phyloP scores from a whole-genome alignment of 2,797 vertebrate species.

The Mycteria americana region DNA sequence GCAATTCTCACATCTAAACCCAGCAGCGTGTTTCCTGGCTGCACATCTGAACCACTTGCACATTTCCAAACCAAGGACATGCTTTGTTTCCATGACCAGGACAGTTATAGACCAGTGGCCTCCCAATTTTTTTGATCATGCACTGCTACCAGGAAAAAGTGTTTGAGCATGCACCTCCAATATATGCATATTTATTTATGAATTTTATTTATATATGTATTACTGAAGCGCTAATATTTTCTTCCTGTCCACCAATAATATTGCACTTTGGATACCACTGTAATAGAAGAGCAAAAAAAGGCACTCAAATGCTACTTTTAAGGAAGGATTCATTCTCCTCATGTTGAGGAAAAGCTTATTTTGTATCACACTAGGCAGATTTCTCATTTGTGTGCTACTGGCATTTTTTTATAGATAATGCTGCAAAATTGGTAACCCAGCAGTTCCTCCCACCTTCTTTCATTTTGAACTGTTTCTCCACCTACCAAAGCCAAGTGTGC shows the following conservation, averaged over 20 bases:
- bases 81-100: not conserved
- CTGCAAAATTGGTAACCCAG: not conserved
- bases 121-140: not conserved
- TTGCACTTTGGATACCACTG: not conserved
- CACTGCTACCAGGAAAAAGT: not conserved
- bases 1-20: conserved; percentile 67
- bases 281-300: not conserved
- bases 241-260: not conserved
- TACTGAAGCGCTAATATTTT: not conserved
- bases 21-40: conserved; percentile 45
- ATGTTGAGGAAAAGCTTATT: not conserved
- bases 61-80: not conserved
- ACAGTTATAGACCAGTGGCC: not conserved
- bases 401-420: not conserved
- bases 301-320: not conserved
- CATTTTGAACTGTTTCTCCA: not conserved
- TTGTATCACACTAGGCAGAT: not conserved
- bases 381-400: not conserved
- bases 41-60: not conserved
- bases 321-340: not conserved
- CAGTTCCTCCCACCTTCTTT: conserved; percentile 1
- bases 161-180: not conserved
- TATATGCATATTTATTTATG: not conserved
- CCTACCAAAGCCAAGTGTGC: not conserved
- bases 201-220: not conserved